Evolutionary conservation across 2,888 invertebrate species (phyloP).

Genomic region (Lampropteryx suffumata): DNA sequence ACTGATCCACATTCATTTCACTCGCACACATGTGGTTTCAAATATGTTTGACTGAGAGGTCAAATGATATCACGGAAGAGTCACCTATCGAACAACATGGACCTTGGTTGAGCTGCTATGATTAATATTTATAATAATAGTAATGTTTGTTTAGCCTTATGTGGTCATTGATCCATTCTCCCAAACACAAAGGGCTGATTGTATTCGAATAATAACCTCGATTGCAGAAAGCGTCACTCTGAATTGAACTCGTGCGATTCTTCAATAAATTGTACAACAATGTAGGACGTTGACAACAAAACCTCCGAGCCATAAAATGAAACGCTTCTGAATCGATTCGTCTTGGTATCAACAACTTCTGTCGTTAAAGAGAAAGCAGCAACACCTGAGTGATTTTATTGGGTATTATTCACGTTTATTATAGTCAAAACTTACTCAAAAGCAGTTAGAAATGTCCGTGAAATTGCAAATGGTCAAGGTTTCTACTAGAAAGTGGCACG

Average conservation of each 20-base stretch:
- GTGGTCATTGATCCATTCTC: conserved; percentile 38
- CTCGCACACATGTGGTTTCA: conserved; percentile 26
- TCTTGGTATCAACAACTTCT: conserved; percentile 41
- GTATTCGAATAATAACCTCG: conserved; percentile 9
- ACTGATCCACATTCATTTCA: conserved; percentile 40
- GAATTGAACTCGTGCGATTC: conserved; percentile 6
- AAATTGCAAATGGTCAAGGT: conserved; percentile 35
- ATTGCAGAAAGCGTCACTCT: conserved; percentile 5
- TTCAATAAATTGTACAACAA: conserved; percentile 13
- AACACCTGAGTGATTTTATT: conserved; percentile 29
- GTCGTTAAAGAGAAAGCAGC: conserved; percentile 43
- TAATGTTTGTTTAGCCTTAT: conserved; percentile 41
- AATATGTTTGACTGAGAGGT: conserved; percentile 39
- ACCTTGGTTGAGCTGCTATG: conserved; percentile 49
- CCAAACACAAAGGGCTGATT: conserved; percentile 24
- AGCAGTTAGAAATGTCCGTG: conserved; percentile 31
- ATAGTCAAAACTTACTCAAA: conserved; percentile 20
- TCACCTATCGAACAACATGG: conserved; percentile 37
- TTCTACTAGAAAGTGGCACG: conserved; percentile 32
- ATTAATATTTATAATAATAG: conserved; percentile 50
- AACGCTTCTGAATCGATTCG: conserved; percentile 47
- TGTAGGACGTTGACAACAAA: conserved; percentile 29
- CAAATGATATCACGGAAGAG: conserved; percentile 49
- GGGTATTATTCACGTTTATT: conserved; percentile 24
- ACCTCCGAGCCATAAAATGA: conserved; percentile 52